Conservation (phyloP, 2,113 vertebrate species). For the Odontesthes bonariensis region DNA sequence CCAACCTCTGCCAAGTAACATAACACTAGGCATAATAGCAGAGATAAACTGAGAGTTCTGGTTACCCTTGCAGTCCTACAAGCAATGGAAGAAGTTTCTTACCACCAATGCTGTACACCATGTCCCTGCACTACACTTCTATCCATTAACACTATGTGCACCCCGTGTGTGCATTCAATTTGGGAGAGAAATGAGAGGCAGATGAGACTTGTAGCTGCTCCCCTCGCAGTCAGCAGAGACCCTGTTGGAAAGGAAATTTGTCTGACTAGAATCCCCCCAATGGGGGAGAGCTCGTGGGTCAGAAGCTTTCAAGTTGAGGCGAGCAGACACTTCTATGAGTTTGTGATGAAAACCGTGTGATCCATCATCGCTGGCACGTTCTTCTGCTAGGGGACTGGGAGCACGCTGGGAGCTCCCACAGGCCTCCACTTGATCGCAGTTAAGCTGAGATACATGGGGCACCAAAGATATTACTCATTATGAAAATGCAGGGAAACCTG, state of each 20-base stretch:
- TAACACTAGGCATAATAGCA: conserved; percentile 47
- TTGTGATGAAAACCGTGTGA: conserved; percentile 95
- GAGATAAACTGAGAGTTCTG: conserved; percentile 65
- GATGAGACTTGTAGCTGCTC: conserved; percentile 87
- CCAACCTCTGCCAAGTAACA: conserved; percentile 50
- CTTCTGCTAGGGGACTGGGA: conserved; percentile 86
- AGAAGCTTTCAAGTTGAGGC: conserved; percentile 89
- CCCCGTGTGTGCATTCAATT: conserved; percentile 76
- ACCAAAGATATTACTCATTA: conserved; percentile 85
- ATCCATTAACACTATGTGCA: conserved; percentile 70
- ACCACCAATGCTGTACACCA: conserved; percentile 55
- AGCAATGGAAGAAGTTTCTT: conserved; percentile 51
- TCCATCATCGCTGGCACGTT: conserved; percentile 88
- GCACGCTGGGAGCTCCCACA: conserved; percentile 89
- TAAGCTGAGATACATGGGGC: conserved; percentile 84
- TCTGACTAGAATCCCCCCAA: conserved; percentile 94
- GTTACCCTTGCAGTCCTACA: conserved; percentile 31
- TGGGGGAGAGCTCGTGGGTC: conserved; percentile 88
- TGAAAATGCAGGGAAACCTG: conserved; percentile 84
- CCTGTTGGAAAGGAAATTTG: conserved; percentile 89
- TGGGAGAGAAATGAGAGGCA: conserved; percentile 88
- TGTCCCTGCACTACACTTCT: conserved; percentile 61
- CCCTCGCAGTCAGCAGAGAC: conserved; percentile 46
- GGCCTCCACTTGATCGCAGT: conserved; percentile 91
- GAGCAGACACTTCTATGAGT: conserved; percentile 81